Base-by-base conservation (phyloP, 2,888 invertebrate genomes). In the Lithophane semibrunnea region DNA sequence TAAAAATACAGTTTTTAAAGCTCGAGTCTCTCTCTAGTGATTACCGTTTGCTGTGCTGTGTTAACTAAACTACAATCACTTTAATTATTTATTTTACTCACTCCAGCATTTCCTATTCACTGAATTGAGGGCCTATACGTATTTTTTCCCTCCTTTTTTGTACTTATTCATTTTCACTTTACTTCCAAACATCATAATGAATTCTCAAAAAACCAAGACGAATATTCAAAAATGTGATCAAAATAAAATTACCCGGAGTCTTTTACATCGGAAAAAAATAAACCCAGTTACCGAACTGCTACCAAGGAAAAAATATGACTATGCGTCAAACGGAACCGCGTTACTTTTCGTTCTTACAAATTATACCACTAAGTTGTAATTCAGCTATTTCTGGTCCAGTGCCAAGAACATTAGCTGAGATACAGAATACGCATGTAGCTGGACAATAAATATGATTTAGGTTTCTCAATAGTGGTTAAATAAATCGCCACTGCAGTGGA, bases 361-460 rank as follows among this genome's bases (percentile, higher is more conserved):
- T 85, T 85, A 81, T 68, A 66, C 68, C 76, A 77, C 84, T 84
- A 86, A 86, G 78, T 85, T 89, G 83, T 86, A 83, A 89, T 86
- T 86, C 83, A 60, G 80, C 78, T 79, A 85, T 88, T 84, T 81
- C 83, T 91, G 89, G 89, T 88, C 42, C 73, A 61, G 58, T 84
- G 90, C 89, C 90, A 91, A 88, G 77, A 75, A 86, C 83, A 84
- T 85, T 83, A 83, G 78, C 67, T 81, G 75, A 80, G 74, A 87
- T 84, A 86, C 87, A 84, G 80, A 86, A 78, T 83, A 75, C 79
- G 83, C 83, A 77, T 85, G 81, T 82, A 77, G 68, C 73, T 79
- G 80, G 80, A 82, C 88, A 86, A 85, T 91, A 86, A 87, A 89
- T 87, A 87, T 88, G 85, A 85, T 83, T 87, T 87, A 86, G 77